These are phyloP conservation scores for Indicator indicator DNA, from an alignment of 2,113 vertebrate genomes.

Conservation along the genomic window DNA sequence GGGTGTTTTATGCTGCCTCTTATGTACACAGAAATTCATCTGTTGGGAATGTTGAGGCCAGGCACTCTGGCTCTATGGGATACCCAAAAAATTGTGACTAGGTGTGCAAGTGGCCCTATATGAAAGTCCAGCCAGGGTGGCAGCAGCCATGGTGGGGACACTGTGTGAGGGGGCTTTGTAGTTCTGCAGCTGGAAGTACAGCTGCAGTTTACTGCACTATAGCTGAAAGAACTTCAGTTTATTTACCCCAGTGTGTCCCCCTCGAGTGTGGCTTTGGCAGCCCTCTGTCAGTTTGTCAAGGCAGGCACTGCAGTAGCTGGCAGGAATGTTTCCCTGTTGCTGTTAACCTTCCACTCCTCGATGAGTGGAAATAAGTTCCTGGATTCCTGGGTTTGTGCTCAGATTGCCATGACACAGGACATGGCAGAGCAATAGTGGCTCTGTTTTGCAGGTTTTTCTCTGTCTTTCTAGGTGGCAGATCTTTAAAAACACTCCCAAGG, in stretches of 20 bases:
- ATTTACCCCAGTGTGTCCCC: neutral
- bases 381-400: neutral
- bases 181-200: neutral
- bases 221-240: neutral
- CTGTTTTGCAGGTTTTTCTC: neutral
- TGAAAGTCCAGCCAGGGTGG: neutral
- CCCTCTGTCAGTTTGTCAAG: neutral
- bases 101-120: neutral
- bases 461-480: constrained; percentile 84
- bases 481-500: constrained; percentile 79
- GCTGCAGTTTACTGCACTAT: too few species aligned
- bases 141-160: neutral
- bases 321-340: neutral
- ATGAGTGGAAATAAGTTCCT: neutral
- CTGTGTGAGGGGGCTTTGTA: neutral
- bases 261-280: neutral
- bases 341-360: neutral
- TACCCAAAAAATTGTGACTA: neutral
- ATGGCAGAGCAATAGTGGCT: neutral
- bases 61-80: neutral
- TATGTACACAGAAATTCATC: fast-evolving
- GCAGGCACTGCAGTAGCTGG: neutral
- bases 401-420: neutral
- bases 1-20: neutral
- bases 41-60: neutral